These are phyloP conservation scores for Lochmaea crataegi DNA, from an alignment of 2,888 invertebrate genomes.

Conservation along the genomic window DNA sequence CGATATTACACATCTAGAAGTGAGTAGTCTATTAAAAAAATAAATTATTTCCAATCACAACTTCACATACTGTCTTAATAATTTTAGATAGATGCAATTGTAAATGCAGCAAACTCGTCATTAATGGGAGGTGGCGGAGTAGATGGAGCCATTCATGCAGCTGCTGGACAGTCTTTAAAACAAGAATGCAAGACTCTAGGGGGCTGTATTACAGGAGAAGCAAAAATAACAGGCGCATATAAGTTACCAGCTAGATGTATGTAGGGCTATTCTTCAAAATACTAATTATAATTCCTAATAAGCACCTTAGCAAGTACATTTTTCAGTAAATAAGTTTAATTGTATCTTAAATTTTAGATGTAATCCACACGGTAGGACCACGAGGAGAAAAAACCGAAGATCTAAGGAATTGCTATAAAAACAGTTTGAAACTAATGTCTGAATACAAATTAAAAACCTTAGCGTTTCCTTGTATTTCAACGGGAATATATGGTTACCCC, in stretches of 20 bases:
- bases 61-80: not conserved
- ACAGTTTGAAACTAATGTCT: slow-evolving; percentile 71
- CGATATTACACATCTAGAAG: slow-evolving; percentile 86
- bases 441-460: slow-evolving; percentile 73
- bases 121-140: slow-evolving; percentile 88
- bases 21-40: slow-evolving; percentile 50
- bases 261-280: slow-evolving; percentile 48
- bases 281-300: too few species aligned
- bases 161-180: slow-evolving; percentile 77
- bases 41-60: too few species aligned
- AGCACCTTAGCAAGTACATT: not conserved
- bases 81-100: slow-evolving; percentile 82
- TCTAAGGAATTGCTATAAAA: slow-evolving; percentile 78
- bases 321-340: not conserved
- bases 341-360: slow-evolving; percentile 70
- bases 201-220: slow-evolving; percentile 85
- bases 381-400: slow-evolving; percentile 75
- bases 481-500: slow-evolving; percentile 92
- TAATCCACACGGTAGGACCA: slow-evolving; percentile 93
- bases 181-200: slow-evolving; percentile 78
- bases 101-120: slow-evolving; percentile 87
- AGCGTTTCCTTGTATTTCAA: slow-evolving; percentile 92
- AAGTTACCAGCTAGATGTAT: slow-evolving; percentile 86
- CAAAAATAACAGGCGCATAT: slow-evolving; percentile 86
- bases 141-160: slow-evolving; percentile 89